Evolutionary conservation across 2,797 vertebrate species (phyloP), one percentile per base, ranked within the genome.

Genomic region (Chelmon rostratus): DNA sequence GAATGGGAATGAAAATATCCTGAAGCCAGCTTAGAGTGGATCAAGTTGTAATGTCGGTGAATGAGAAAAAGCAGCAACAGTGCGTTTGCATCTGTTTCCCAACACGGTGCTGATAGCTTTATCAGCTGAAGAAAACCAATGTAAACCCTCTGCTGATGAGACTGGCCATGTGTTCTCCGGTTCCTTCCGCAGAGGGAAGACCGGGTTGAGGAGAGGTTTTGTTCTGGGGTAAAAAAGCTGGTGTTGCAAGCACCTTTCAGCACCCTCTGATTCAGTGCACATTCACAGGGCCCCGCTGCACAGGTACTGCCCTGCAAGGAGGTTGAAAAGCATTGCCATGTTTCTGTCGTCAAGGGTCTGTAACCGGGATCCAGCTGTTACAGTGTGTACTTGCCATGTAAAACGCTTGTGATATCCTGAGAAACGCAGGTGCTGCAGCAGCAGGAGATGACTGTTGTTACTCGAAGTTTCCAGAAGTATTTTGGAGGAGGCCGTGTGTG

Each of bases 201-300:
- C 49, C 0, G 35, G 40, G 73, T 0, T n/a, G 59, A 54, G 31
- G 68, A 59, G 58, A 77, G 58, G 46, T 86, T 79, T 74, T 78
- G 73, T 76, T 76, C 67, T 57, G 23, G 59, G 47, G 76, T 78
- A 76, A 78, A 47, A 76, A 83, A 70, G 23, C 72, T 80, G 74
- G 81, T 92, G 88, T 82, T 91, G 86, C 73, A 68, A 93, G 84
- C 59, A 67, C 66, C 85, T 94, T 93, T 95, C 93, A 93, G 80
- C 93, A 82, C 90, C 82, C 65, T 61, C 82, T 92, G 90, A 93
- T 92, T 93, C 82, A 33, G 35, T 72, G 68, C 90, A 90, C 85
- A 89, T 92, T 91, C 83, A 74, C 71, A 47, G 70, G 76, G 59
- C 78, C 75, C 65, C 21, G 35, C 57, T 52, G 46, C 85, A 78